phyloP scores from a whole-genome alignment of 2,113 vertebrate species.

The Deroptyus accipitrinus region DNA sequence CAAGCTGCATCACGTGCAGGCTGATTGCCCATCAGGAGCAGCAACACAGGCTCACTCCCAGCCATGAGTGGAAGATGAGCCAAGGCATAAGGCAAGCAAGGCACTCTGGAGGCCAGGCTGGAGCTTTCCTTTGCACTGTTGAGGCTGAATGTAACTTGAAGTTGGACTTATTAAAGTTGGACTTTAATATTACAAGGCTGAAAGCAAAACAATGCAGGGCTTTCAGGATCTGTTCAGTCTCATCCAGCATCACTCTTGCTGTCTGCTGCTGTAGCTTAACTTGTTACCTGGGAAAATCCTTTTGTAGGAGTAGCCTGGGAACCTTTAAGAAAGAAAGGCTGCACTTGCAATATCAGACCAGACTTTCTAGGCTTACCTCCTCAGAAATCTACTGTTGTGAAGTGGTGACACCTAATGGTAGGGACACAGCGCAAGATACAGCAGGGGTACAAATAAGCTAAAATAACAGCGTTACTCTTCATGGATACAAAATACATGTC shows the following conservation, averaged over 20 bases:
- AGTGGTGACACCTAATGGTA: conserved; percentile 38
- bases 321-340: neutral
- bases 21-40: fast-evolving
- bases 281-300: neutral
- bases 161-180: neutral
- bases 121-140: neutral
- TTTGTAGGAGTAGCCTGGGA: neutral
- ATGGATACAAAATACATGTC: neutral
- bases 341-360: neutral
- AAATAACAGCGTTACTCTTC: neutral
- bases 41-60: neutral
- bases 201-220: neutral
- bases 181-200: neutral
- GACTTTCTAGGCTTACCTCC: neutral
- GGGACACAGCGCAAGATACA: neutral
- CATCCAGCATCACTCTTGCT: neutral
- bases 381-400: neutral
- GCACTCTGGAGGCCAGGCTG: neutral
- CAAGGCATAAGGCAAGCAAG: neutral
- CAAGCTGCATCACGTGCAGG: fast-evolving
- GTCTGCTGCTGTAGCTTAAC: neutral
- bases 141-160: neutral
- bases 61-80: fast-evolving
- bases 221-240: neutral
- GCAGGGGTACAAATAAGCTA: neutral